Evolutionary conservation across 2,888 invertebrate genomes (phyloP).

Genomic region (Punctoribates punctum): DNA sequence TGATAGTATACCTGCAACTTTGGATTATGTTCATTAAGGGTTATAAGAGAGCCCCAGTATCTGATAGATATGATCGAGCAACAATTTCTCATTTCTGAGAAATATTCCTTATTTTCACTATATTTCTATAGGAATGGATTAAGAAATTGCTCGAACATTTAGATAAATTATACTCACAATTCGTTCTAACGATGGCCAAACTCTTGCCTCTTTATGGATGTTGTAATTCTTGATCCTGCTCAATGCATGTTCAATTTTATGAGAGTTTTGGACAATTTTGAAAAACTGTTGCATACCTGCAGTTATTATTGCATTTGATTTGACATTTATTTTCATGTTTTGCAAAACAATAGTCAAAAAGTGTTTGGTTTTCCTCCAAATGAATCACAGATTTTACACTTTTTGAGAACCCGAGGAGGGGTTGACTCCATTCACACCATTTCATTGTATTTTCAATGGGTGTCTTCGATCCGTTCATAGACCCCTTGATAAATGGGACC

Average conservation of each 20-base stretch:
- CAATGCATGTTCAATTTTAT: no score
- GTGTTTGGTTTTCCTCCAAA: background rate
- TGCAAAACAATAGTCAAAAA: constrained; percentile 38
- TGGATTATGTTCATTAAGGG: constrained; percentile 37
- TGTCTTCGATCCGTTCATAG: background rate
- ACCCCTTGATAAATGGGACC: constrained; percentile 31
- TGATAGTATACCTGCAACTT: constrained; percentile 33
- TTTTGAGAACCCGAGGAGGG: no score
- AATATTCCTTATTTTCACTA: constrained; percentile 18
- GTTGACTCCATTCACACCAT: constrained; percentile 38
- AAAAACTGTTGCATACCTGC: constrained; percentile 12
- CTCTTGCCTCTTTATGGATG: background rate
- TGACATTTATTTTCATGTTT: constrained; percentile 27
- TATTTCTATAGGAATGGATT: constrained; percentile 21
- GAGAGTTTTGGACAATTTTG: no score
- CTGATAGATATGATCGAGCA: constrained; percentile 40
- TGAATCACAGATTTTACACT: no score
- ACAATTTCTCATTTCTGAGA: constrained; percentile 7
- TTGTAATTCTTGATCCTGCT: no score
- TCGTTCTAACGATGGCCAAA: background rate
- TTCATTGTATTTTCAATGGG: background rate
- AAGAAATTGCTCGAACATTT: background rate
- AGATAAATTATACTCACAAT: background rate
- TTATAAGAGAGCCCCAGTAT: constrained; percentile 41
- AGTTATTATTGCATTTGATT: constrained; percentile 25